These are phyloP conservation scores for Eufriesea mexicana DNA, from an alignment of 1,140 invertebrate species.

Conservation along the genomic window DNA sequence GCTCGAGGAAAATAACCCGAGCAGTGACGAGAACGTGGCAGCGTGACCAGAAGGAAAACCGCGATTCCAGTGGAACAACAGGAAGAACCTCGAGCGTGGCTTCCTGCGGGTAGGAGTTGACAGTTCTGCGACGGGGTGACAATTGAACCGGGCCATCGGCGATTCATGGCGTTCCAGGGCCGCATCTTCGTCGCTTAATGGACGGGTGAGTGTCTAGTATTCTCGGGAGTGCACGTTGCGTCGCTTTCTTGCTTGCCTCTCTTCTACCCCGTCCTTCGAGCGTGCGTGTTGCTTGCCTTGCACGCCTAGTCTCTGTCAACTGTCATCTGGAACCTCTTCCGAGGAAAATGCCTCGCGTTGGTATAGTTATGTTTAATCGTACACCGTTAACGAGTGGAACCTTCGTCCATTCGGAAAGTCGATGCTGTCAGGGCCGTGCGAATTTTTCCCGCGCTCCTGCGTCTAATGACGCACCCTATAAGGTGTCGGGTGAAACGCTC, in stretches of 20 bases:
- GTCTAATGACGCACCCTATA: conserved; percentile 5
- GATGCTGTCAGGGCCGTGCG: too few species aligned
- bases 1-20: conserved; percentile 22
- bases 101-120: too few species aligned
- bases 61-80: too few species aligned
- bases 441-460: conserved; percentile 13
- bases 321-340: too few species aligned
- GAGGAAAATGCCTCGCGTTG: too few species aligned
- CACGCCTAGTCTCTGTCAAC: too few species aligned
- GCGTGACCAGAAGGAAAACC: too few species aligned
- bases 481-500: conserved; percentile 8
- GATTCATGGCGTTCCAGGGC: conserved; percentile 29
- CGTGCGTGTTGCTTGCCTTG: too few species aligned
- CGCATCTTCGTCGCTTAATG: conserved; percentile 54
- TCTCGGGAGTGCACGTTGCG: conserved; percentile 15
- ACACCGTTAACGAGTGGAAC: neutral
- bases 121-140: neutral
- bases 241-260: conserved; percentile 9
- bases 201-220: conserved; percentile 64
- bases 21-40: neutral
- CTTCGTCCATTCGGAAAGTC: too few species aligned
- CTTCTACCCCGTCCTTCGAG: too few species aligned
- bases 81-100: too few species aligned
- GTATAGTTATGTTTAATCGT: too few species aligned
- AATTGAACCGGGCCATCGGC: neutral